Percentiles rank a stretch among this genome's conserved stretches.
phyloP scores from a whole-genome alignment of 2,113 vertebrate genomes.

The Pao palembangensis region DNA sequence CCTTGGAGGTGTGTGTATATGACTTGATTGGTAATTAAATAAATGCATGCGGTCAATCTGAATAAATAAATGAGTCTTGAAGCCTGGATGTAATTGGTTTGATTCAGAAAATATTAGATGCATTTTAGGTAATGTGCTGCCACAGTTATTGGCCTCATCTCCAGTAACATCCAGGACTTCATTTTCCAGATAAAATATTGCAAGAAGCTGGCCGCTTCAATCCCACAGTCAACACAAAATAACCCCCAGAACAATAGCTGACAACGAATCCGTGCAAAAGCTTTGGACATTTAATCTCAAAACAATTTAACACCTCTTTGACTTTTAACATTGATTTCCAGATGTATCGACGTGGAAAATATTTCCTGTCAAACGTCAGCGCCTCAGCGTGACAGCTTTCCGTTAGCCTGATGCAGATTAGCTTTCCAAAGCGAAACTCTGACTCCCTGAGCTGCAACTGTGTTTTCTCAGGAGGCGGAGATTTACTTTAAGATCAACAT shows the following conservation, averaged over 20 bases:
- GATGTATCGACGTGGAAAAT: too few relatives aligned
- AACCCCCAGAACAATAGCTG: too few relatives aligned
- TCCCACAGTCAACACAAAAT: too few relatives aligned
- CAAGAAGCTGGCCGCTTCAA: too few relatives aligned
- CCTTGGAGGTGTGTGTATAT: constrained; percentile 74
- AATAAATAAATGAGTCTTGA: constrained; percentile 6
- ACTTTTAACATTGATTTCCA: too few relatives aligned
- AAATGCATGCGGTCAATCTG: constrained; percentile 1
- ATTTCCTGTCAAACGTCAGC: too few relatives aligned
- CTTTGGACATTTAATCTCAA: too few relatives aligned
- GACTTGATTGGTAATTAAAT: constrained; percentile 6
- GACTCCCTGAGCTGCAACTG: constrained; percentile 5
- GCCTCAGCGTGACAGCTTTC: too few relatives aligned
- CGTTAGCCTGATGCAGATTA: too few relatives aligned
- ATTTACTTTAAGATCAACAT: constrained; percentile 99
- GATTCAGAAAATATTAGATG: constrained; percentile 11
- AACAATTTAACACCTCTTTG: too few relatives aligned
- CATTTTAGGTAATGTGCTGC: too few relatives aligned
- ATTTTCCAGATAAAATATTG: neutral
- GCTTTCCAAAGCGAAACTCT: neutral
- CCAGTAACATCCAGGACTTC: constrained; percentile 19
- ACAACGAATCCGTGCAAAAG: too few relatives aligned
- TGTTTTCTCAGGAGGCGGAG: constrained; percentile 82
- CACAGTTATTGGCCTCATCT: constrained; percentile 4
- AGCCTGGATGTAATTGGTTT: constrained; percentile 13